A percentile compares a stretch with the other conserved stretches of the same genome.
These are phyloP conservation scores for Leptosomus discolor DNA, from an alignment of 2,113 vertebrate species.

Conservation along the genomic window DNA sequence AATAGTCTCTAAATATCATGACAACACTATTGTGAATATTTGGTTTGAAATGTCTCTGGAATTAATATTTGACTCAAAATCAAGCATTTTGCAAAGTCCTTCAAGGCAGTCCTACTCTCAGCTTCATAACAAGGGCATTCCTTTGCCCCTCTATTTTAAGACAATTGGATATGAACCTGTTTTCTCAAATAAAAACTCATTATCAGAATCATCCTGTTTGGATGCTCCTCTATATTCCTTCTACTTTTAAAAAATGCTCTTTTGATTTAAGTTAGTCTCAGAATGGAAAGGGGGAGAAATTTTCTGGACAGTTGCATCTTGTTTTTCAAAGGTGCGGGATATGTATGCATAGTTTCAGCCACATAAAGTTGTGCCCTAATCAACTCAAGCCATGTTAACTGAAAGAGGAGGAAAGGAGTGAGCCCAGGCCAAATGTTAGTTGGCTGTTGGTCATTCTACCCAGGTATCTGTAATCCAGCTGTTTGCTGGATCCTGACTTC, in stretches of 20 bases:
- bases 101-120: not conserved
- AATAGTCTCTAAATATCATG: not conserved
- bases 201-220: not conserved
- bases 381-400: not conserved
- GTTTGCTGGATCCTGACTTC: not conserved
- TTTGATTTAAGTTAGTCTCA: not conserved
- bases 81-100: not conserved
- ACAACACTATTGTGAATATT: not conserved
- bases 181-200: not conserved
- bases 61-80: not conserved
- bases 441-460: not conserved
- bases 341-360: not conserved
- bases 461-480: conserved; percentile 31
- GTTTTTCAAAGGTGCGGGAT: not conserved
- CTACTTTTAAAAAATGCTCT: not conserved
- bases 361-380: not conserved
- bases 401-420: not conserved
- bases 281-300: not conserved
- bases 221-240: not conserved
- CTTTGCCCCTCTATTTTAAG: not conserved
- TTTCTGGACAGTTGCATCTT: not conserved
- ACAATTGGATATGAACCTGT: not conserved
- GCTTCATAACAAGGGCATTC: not conserved
- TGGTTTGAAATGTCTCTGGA: not conserved
- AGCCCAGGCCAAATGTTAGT: not conserved